Percentiles rank a stretch among this genome's conserved stretches.
These are phyloP conservation scores for Papilio elwesi DNA, from an alignment of 2,888 invertebrate species.

Conservation along the genomic window DNA sequence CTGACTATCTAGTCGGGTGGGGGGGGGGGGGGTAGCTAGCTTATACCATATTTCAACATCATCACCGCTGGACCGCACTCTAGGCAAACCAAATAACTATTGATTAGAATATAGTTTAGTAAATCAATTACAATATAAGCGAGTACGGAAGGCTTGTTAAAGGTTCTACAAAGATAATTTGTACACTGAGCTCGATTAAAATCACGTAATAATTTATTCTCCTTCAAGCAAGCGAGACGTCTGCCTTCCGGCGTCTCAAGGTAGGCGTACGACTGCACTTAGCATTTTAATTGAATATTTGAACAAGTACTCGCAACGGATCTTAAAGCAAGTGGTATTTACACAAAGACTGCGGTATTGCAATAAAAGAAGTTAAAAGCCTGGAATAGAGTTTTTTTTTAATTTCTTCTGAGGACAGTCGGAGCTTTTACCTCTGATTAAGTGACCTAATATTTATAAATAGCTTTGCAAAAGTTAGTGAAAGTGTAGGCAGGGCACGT, in stretches of 20 bases:
- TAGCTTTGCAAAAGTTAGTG: too few species aligned
- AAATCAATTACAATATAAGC: too few species aligned
- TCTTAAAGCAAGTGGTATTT: slow-evolving; percentile 10
- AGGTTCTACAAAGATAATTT: neutral
- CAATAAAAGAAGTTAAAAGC: neutral
- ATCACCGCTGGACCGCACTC: too few species aligned
- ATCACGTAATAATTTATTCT: slow-evolving; percentile 35
- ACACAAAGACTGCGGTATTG: neutral
- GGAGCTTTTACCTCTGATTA: too few species aligned
- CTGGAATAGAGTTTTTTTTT: neutral
- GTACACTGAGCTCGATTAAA: slow-evolving; percentile 10
- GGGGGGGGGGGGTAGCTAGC: too few species aligned
- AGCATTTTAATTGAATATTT: slow-evolving; percentile 27
- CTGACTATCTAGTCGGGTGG: too few species aligned
- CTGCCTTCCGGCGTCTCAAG: neutral
- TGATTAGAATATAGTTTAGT: too few species aligned
- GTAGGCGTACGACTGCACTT: neutral
- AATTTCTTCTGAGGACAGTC: too few species aligned
- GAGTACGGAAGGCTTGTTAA: neutral
- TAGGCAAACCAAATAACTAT: too few species aligned
- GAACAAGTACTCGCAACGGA: slow-evolving; percentile 22
- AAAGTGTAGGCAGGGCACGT: too few species aligned
- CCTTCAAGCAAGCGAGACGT: slow-evolving; percentile 30
- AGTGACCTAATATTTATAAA: too few species aligned
- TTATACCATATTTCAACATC: too few species aligned